A percentile compares a stretch with the other conserved stretches of the same genome.
Evolutionary conservation across 2,888 invertebrate genomes (phyloP).

Genomic region (Plagodis pulveraria): DNA sequence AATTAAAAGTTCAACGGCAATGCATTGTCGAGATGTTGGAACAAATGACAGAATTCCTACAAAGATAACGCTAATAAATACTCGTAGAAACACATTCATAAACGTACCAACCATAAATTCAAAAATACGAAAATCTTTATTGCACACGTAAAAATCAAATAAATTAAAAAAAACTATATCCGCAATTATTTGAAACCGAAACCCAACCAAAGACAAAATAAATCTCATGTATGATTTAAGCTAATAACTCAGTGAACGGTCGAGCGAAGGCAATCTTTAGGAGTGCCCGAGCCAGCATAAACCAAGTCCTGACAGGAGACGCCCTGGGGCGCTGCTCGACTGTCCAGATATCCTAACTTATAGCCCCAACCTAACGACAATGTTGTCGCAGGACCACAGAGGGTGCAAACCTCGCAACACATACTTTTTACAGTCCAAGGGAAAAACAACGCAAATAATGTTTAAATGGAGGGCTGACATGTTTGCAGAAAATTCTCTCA

Average conservation of each 20-base stretch:
- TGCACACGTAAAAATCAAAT: constrained; percentile 9
- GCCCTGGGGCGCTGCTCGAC: constrained; percentile 64
- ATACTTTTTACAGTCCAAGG: constrained; percentile 1
- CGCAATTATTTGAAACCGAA: constrained; percentile 39
- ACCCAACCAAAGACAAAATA: constrained; percentile 49
- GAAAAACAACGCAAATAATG: neutral
- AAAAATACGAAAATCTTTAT: neutral
- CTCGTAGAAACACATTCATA: too few species aligned
- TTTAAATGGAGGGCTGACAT: neutral
- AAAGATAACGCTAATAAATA: constrained; percentile 11
- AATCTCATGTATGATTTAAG: constrained; percentile 54
- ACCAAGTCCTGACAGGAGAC: constrained; percentile 61
- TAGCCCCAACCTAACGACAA: constrained; percentile 39
- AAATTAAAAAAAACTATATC: constrained; percentile 14
- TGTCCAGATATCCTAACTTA: constrained; percentile 51
- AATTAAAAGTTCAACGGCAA: constrained; percentile 45
- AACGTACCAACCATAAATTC: neutral
- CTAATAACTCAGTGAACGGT: constrained; percentile 62
- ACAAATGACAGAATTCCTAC: constrained; percentile 10
- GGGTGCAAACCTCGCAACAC: constrained; percentile 11
- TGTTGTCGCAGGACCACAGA: constrained; percentile 32
- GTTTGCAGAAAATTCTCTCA: constrained; percentile 5
- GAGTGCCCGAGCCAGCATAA: constrained; percentile 61
- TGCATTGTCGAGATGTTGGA: constrained; percentile 28
- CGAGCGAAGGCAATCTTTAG: constrained; percentile 59